A percentile compares a stretch with the other conserved stretches of the same genome.
phyloP scores from a whole-genome alignment of 2,113 vertebrate species.

The Periophthalmus modestus region DNA sequence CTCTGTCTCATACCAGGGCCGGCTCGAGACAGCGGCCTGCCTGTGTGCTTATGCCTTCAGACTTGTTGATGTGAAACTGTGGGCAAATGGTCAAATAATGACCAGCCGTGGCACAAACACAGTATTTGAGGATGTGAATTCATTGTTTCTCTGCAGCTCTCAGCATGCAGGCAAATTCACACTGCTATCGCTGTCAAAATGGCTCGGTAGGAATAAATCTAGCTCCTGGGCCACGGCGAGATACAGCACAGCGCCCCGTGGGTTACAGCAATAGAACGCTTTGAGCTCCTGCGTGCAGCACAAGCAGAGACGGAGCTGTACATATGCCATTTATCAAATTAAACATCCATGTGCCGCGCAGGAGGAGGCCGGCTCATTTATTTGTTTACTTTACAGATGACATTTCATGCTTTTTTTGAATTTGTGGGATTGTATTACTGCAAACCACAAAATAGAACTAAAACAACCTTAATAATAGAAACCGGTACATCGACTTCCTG shows the following conservation, averaged over 20 bases:
- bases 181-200: conserved; percentile 28
- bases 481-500: too few relatives aligned
- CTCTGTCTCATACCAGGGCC: background rate
- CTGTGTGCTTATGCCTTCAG: conserved; percentile 8
- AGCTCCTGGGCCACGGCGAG: conserved; percentile 39
- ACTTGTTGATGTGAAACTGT: conserved; percentile 29
- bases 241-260: conserved; percentile 36
- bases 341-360: background rate
- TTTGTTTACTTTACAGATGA: conserved; percentile 1
- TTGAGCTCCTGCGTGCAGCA: conserved; percentile 19
- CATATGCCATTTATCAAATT: conserved; percentile 23
- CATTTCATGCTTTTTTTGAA: background rate
- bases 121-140: conserved; percentile 35
- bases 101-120: conserved; percentile 29
- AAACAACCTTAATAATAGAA: too few relatives aligned
- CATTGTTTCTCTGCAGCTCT: conserved; percentile 33
- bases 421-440: too few relatives aligned
- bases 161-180: conserved; percentile 39
- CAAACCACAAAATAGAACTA: too few relatives aligned
- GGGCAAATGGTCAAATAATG: conserved; percentile 46
- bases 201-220: conserved; percentile 50
- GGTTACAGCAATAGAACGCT: conserved; percentile 31
- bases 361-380: background rate
- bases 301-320: conserved; percentile 4
- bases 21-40: background rate